phyloP scores from a whole-genome alignment of 2,797 vertebrate species.

The Chaunax sp. region DNA sequence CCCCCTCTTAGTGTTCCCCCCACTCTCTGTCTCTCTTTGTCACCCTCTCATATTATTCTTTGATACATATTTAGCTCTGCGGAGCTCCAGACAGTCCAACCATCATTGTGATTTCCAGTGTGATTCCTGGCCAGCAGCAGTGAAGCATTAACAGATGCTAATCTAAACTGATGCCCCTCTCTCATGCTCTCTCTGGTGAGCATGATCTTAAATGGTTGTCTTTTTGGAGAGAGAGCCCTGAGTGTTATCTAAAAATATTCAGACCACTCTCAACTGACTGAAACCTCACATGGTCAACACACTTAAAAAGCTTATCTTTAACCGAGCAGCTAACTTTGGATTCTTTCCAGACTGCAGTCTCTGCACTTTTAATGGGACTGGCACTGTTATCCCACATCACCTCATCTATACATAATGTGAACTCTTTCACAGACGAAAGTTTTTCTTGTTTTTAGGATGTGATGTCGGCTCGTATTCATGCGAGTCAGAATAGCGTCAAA shows the following conservation, averaged over 20 bases:
- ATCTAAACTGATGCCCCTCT: constrained; percentile 12
- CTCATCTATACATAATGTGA: constrained; percentile 13
- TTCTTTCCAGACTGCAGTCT: constrained; percentile 3
- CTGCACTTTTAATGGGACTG: constrained; percentile 28
- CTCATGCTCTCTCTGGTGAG: constrained; percentile 9
- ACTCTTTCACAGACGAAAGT: not conserved
- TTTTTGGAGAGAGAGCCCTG: constrained; percentile 23
- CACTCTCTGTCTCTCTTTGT: not conserved
- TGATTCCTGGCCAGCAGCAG: constrained; percentile 22
- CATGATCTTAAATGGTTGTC: constrained; percentile 32
- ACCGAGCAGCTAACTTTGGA: constrained; percentile 15
- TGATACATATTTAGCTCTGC: constrained; percentile 4
- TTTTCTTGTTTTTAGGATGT: not conserved
- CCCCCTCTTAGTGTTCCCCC: not conserved
- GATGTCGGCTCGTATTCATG: no score
- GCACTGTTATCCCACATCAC: constrained; percentile 1
- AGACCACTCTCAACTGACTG: constrained; percentile 21
- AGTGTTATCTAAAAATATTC: constrained; percentile 53
- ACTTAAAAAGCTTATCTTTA: constrained; percentile 34
- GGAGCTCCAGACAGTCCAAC: constrained; percentile 10
- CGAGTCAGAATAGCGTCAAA: no score
- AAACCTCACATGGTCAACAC: constrained; percentile 29
- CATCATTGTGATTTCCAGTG: constrained; percentile 24
- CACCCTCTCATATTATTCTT: constrained; percentile 10
- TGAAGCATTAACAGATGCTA: constrained; percentile 51